These are phyloP conservation scores for Pipistrellus pipistrellus DNA, from an alignment of 2,797 vertebrate genomes.

Conservation along the genomic window DNA sequence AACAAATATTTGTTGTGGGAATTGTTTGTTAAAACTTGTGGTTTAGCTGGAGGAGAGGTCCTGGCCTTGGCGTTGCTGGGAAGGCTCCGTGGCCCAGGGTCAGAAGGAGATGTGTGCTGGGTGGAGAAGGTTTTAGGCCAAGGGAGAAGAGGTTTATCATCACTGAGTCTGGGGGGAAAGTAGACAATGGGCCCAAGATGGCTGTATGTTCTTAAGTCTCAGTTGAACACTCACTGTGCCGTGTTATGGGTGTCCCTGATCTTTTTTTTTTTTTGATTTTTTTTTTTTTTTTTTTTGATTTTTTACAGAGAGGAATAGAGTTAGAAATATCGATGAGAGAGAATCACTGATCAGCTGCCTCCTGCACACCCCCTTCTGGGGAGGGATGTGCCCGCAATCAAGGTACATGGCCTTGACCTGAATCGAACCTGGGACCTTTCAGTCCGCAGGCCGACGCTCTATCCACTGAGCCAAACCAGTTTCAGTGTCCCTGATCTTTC, in stretches of 20 bases:
- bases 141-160: background rate
- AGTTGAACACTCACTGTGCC: background rate
- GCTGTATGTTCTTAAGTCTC: background rate
- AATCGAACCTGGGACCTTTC: no score
- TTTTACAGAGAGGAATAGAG: no score
- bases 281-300: no score
- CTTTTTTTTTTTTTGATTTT: background rate
- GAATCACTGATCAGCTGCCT: no score
- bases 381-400: no score
- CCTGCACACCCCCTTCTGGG: no score
- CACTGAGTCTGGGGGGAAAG: background rate
- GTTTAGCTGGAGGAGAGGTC: slow-evolving; percentile 20
- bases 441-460: no score
- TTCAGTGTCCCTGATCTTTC: background rate
- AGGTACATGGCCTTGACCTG: no score
- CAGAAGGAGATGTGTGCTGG: background rate
- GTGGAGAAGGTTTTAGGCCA: background rate
- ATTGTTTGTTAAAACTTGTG: slow-evolving; percentile 13
- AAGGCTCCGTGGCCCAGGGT: background rate
- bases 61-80: background rate
- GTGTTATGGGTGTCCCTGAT: background rate
- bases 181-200: background rate
- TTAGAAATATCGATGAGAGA: no score
- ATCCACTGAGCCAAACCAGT: no score
- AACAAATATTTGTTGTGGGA: slow-evolving; percentile 32